phyloP scores from a whole-genome alignment of 2,113 vertebrate genomes.

The Cacatua alba region DNA sequence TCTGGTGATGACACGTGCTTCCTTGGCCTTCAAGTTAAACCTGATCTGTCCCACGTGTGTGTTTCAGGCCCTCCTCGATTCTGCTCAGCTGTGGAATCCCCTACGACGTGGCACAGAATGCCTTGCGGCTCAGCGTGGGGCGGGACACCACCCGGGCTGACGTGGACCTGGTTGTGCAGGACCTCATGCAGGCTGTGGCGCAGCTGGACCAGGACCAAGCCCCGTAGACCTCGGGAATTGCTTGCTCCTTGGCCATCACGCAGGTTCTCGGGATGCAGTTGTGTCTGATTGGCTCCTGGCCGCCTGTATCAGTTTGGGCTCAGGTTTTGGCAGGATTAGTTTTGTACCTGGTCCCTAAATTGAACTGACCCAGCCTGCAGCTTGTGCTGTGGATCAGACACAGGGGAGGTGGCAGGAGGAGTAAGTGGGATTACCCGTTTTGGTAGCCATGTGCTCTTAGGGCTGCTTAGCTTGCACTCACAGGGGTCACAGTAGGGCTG shows the following conservation, averaged over 20 bases:
- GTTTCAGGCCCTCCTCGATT: slow-evolving; percentile 86
- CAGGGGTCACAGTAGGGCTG: fast-evolving
- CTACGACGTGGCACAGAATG: slow-evolving; percentile 80
- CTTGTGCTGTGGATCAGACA: fast-evolving
- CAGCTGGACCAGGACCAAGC: slow-evolving; percentile 69
- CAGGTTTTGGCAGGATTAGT: neutral
- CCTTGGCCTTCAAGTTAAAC: fast-evolving
- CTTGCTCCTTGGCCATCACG: fast-evolving
- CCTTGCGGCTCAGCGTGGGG: slow-evolving; percentile 90
- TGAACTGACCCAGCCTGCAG: neutral
- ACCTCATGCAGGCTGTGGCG: slow-evolving; percentile 83
- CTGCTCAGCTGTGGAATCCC: slow-evolving; percentile 88
- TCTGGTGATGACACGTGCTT: neutral
- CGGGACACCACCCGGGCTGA: slow-evolving; percentile 81
- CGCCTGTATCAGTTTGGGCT: neutral
- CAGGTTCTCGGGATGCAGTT: neutral
- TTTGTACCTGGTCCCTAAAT: neutral
- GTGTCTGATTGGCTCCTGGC: neutral
- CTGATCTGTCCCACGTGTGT: fast-evolving
- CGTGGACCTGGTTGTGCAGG: slow-evolving; percentile 86
- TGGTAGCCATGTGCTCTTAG: neutral
- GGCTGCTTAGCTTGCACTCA: neutral
- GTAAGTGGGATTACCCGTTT: neutral
- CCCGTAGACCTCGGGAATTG: fast-evolving
- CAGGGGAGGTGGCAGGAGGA: neutral